These are phyloP conservation scores for Eolophus roseicapilla DNA, from an alignment of 2,113 vertebrate species.

Conservation along the genomic window DNA sequence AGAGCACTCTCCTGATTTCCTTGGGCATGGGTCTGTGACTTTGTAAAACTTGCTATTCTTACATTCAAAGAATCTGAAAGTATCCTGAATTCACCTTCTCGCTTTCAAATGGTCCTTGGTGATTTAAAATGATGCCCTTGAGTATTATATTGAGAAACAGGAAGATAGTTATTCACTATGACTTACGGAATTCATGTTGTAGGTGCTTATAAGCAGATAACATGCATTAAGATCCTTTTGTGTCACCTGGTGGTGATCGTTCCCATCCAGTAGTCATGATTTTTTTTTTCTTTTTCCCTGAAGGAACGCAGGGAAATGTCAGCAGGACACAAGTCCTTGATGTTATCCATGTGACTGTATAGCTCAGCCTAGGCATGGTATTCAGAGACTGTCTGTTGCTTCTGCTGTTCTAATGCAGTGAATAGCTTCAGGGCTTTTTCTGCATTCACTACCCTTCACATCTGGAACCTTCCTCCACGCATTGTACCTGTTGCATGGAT, in stretches of 20 bases:
- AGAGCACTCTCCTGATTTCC: neutral
- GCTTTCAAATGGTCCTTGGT: neutral
- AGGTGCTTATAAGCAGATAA: neutral
- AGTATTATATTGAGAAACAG: neutral
- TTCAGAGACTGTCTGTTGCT: neutral
- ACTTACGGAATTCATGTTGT: neutral
- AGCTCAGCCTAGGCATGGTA: neutral
- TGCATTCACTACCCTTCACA: neutral
- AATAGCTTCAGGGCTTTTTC: neutral
- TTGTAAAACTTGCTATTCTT: neutral
- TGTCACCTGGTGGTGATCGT: neutral
- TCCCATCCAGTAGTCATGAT: neutral
- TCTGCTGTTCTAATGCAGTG: neutral
- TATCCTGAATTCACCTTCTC: neutral
- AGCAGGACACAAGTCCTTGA: neutral
- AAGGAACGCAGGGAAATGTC: neutral
- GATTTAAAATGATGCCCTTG: slow-evolving; percentile 12
- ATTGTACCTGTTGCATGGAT: neutral
- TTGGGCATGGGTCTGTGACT: neutral
- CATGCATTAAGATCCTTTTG: neutral
- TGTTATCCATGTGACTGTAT: neutral
- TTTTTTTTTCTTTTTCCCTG: neutral
- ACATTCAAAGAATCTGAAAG: neutral
- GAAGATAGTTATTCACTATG: neutral
- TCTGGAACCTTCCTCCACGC: neutral